Conservation (phyloP, 2,888 invertebrate genomes). For the Rhingia rostrata region DNA sequence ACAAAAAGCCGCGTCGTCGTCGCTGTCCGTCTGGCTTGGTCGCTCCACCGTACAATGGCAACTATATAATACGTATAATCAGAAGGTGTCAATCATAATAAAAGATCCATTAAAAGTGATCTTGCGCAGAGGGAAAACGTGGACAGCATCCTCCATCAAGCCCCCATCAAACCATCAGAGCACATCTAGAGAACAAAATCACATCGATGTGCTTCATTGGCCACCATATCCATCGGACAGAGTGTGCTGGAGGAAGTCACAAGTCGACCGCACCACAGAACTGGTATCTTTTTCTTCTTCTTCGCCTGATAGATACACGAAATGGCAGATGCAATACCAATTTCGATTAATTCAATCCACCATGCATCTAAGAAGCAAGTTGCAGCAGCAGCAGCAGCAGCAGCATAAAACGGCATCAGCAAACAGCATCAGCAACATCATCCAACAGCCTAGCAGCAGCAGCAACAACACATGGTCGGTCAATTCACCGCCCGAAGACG, state of each 20-base stretch:
- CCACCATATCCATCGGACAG: constrained; percentile 35
- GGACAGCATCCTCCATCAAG: constrained; percentile 63
- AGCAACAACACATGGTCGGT: constrained; percentile 70
- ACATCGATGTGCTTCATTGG: constrained; percentile 72
- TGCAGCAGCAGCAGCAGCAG: constrained; percentile 31
- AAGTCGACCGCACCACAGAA: constrained; percentile 8
- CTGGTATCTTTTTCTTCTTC: constrained; percentile 53
- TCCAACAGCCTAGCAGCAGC: constrained; percentile 35
- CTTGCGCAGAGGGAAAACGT: constrained; percentile 35
- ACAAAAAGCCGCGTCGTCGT: constrained; percentile 21
- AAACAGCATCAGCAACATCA: constrained; percentile 26
- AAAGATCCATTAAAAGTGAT: constrained; percentile 72
- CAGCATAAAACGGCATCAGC: constrained; percentile 10
- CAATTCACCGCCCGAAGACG: constrained; percentile 73
- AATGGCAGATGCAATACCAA: constrained; percentile 75
- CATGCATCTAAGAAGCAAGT: constrained; percentile 54
- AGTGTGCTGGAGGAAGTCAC: constrained; percentile 24
- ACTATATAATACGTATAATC: constrained; percentile 75
- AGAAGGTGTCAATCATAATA: constrained; percentile 76
- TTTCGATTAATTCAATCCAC: constrained; percentile 73
- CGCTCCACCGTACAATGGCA: constrained; percentile 41
- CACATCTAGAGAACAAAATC: constrained; percentile 61
- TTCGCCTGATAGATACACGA: constrained; percentile 70
- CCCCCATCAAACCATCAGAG: constrained; percentile 68
- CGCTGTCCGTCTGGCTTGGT: constrained; percentile 5